Conservation (phyloP, 2,113 vertebrate species). For the Tetraodon nigroviridis region DNA sequence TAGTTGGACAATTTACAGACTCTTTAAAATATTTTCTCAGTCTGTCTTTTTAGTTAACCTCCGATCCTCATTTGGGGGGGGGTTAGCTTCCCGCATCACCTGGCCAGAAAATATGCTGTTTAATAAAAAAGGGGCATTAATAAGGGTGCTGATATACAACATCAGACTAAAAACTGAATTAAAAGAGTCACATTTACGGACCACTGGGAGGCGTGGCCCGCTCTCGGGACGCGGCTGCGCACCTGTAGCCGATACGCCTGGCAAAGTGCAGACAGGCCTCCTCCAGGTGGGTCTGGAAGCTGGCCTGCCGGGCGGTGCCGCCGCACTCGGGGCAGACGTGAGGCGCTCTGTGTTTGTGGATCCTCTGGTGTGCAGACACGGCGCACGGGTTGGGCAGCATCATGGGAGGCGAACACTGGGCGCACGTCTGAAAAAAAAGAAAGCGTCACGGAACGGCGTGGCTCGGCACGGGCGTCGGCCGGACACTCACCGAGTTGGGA, state of each 20-base stretch:
- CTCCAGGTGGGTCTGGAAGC: slow-evolving; percentile 83
- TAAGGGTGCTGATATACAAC: no score
- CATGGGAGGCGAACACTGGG: slow-evolving; percentile 82
- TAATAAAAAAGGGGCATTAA: no score
- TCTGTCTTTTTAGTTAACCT: no score
- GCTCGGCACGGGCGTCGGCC: neutral
- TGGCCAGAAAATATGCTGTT: no score
- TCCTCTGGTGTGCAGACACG: slow-evolving; percentile 85
- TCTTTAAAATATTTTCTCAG: no score
- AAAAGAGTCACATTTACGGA: no score
- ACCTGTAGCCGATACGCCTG: slow-evolving; percentile 90
- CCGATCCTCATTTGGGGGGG: no score
- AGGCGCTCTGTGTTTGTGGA: slow-evolving; percentile 85
- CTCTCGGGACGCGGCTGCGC: neutral
- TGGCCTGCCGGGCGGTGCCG: slow-evolving; percentile 81
- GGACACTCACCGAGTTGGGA: slow-evolving; percentile 68
- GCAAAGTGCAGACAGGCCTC: slow-evolving; percentile 91
- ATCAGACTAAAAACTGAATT: no score
- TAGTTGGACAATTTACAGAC: no score
- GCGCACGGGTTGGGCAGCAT: slow-evolving; percentile 89
- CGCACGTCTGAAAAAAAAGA: slow-evolving; percentile 76
- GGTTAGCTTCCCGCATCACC: no score
- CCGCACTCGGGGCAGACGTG: slow-evolving; percentile 91
- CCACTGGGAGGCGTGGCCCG: no score
- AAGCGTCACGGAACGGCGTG: neutral